Evolutionary conservation across 2,113 vertebrate species (phyloP), one percentile per base, ranked within the genome.

Genomic region (Athene noctua): DNA sequence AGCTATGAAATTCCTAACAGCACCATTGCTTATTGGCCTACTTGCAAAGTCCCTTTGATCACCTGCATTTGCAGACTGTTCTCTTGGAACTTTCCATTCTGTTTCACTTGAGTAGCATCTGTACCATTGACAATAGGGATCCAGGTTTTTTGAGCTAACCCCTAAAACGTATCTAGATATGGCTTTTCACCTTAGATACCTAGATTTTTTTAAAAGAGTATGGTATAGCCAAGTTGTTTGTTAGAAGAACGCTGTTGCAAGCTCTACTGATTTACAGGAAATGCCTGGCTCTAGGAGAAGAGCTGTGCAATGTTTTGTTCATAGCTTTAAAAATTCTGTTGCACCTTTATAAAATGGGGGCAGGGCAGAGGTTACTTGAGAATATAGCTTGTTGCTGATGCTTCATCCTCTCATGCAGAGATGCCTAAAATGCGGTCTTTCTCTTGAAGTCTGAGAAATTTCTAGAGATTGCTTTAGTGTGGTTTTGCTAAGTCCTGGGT

Each of bases 1-100:
- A 86, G 77, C 42, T 83, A 30, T 83, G 79, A 77, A 92, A 95
- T 92, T 94, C 83, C 77, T 63, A 74, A 44, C 57, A 54, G 61
- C 73, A 44, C 65, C 30, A 2, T 29, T 84, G n/a, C 78, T 93
- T 96, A 88, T 93, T 97, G 88, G 38, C 65, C 47, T 85, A 94
- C 81, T 72, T 94, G 94, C 77, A 23, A 94, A 68, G 85, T 91
- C 75, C 20, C 91, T 91, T 97, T 96, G 94, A 96, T 92, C 94
- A 95, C 68, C 55, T 91, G 47, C 8, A 10, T 88, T 91, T 96
- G n/a, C 70, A 89, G 55, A 32, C 59, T 74, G 54, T 90, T 94
- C 59, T 58, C 36, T 62, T 86, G 46, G 71, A 94, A 71, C 51
- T 86, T 86, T 44, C 70, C 0, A 0, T 90, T 86, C 70, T 88